Evolutionary conservation across 2,888 invertebrate genomes (phyloP), one percentile per base, ranked within the genome.

Genomic region (Carpatolechia fugitivella): DNA sequence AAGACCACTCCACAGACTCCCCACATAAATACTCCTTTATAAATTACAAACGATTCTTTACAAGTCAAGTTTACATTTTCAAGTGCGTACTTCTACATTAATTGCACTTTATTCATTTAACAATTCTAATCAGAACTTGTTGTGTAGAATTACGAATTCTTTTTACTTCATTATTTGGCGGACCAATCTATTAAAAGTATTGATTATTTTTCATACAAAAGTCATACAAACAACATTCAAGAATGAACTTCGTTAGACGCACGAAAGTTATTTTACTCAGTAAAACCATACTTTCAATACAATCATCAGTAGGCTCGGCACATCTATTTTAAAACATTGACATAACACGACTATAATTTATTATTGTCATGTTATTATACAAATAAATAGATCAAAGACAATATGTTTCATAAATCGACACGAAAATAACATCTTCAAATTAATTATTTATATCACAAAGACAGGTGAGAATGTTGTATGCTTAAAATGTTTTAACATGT

Each of bases 81-180:
- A 68, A 60, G 58, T 62, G 68, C 64, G 62, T 60, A 61, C 59
- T 56, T 52, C 60, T 60, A 66, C 58, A 67, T 72, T 79, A 80
- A 82, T 80, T 81, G 77, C 80, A 81, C 79, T 80, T 80, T 63
- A 62, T 62, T 67, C 18, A 11, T 53, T 53, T 40, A 51, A 24
- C 6, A 29, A 30, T 40, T 52, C 47, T 56, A 52, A 51, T 54
- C 24, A 11, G 35, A 53, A 52, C 13, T 41, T 1, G 20, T 20
- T 31, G 48, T 31, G 29, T 48, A 16, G 11, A 48, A 33, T 10
- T n/a, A 33, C 18, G 16, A 18, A 40, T 14, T 40, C 14, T 10
- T 18, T 6, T 16, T 40, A 40, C 1, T 40, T 40, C 16, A 40
- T 48, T 35, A 13, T 18, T 44, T 44, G 44, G 13, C n/a, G 44